phyloP scores from a whole-genome alignment of 2,113 vertebrate species.

The Pristiophorus japonicus region DNA sequence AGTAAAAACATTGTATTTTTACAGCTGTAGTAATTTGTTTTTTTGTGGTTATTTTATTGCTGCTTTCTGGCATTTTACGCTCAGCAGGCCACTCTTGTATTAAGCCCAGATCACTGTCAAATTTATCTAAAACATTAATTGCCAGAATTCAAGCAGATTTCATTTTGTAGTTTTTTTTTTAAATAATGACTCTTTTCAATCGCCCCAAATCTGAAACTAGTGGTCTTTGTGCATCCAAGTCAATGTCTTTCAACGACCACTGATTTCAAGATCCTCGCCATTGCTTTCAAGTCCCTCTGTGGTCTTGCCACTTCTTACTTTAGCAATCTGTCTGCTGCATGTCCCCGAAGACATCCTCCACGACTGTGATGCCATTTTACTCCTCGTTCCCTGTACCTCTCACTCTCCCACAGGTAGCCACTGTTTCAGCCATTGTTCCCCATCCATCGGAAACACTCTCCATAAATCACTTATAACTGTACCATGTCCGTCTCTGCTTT shows the following conservation, averaged over 20 bases:
- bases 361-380: no score
- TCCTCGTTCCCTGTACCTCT: not conserved
- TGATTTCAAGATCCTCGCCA: no score
- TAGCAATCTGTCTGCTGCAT: not conserved
- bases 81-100: not conserved
- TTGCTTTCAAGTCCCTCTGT: not conserved
- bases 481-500: not conserved
- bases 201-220: not conserved
- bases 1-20: not conserved
- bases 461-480: not conserved
- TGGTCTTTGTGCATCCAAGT: not conserved
- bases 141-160: not conserved
- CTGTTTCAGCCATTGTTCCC: not conserved
- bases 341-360: not conserved
- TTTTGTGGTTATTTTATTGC: slow-evolving; percentile 1
- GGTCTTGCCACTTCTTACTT: not conserved
- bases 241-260: not conserved
- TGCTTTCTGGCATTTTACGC: slow-evolving; percentile 14
- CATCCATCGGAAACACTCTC: no score
- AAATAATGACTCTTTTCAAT: not conserved
- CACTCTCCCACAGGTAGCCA: no score
- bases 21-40: not conserved
- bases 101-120: not conserved
- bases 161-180: not conserved
- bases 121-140: not conserved